A percentile compares a stretch with the other conserved stretches of the same genome.
phyloP scores from a whole-genome alignment of 2,113 vertebrate genomes.

The Pimephales promelas region DNA sequence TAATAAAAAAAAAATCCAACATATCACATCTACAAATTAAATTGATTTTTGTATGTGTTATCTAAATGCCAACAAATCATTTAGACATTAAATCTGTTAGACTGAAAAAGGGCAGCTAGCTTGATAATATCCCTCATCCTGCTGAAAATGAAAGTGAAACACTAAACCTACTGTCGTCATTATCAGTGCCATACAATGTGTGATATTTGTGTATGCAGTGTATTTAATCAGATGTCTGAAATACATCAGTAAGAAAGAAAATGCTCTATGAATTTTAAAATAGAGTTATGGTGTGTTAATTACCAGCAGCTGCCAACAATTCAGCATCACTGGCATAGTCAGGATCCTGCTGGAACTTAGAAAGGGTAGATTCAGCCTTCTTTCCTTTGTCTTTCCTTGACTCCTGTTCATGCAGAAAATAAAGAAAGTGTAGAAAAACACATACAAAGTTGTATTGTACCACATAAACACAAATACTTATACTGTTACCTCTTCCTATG shows the following conservation, averaged over 20 bases:
- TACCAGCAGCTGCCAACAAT: slow-evolving; percentile 10
- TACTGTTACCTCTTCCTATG: too few relatives aligned
- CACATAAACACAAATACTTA: too few relatives aligned
- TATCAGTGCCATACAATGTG: background rate
- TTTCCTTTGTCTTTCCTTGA: too few relatives aligned
- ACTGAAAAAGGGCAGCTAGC: too few relatives aligned
- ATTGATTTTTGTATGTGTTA: background rate
- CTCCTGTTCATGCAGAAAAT: too few relatives aligned
- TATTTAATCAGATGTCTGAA: slow-evolving; percentile 1
- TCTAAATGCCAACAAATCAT: background rate
- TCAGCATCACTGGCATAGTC: slow-evolving; percentile 20
- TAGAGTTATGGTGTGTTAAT: background rate
- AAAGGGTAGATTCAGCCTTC: too few relatives aligned
- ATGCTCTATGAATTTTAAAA: slow-evolving; percentile 1
- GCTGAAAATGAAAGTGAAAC: slow-evolving; percentile 1
- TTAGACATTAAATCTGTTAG: too few relatives aligned
- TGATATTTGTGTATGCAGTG: background rate
- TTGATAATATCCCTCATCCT: too few relatives aligned
- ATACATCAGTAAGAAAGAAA: background rate
- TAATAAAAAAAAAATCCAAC: background rate
- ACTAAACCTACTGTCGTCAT: background rate
- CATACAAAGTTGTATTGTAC: too few relatives aligned
- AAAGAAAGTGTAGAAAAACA: too few relatives aligned
- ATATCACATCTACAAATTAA: background rate
- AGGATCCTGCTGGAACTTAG: slow-evolving; percentile 9